phyloP scores from a whole-genome alignment of 2,797 vertebrate species.

The Tympanoctomys barrerae region DNA sequence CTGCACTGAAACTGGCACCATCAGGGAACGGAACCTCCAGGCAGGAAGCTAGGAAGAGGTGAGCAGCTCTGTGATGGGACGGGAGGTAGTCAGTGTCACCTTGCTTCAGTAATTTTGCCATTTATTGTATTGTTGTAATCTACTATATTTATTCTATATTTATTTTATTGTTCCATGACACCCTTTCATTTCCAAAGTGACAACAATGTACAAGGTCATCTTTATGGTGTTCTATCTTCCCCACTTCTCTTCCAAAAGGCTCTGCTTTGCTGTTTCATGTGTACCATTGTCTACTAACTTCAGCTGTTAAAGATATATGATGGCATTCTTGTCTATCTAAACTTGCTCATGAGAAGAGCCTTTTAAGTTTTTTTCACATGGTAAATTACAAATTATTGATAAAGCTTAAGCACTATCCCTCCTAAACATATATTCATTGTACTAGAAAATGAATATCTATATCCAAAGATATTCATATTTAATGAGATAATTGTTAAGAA shows the following conservation, averaged over 20 bases:
- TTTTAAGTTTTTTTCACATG: conserved; percentile 1
- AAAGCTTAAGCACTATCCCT: neutral
- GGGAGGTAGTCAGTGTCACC: neutral
- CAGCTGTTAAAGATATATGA: neutral
- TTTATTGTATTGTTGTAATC: neutral
- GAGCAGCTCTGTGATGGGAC: neutral
- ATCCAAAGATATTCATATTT: neutral
- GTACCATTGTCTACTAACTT: neutral
- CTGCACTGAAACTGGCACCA: neutral
- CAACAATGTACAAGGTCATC: neutral
- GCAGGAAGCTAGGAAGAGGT: neutral
- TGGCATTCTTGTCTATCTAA: neutral
- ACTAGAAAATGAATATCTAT: conserved; percentile 15
- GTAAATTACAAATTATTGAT: conserved; percentile 7
- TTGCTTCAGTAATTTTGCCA: neutral
- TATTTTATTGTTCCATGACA: neutral
- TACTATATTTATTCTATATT: neutral
- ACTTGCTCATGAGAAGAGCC: neutral
- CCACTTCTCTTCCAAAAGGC: neutral
- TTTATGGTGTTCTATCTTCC: neutral
- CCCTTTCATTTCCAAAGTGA: neutral
- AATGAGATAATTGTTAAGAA: neutral
- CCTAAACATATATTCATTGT: neutral
- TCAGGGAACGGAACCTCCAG: neutral
- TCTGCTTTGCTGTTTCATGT: neutral